Base-by-base conservation (phyloP, 2,797 vertebrate genomes). In the Natrix natrix region DNA sequence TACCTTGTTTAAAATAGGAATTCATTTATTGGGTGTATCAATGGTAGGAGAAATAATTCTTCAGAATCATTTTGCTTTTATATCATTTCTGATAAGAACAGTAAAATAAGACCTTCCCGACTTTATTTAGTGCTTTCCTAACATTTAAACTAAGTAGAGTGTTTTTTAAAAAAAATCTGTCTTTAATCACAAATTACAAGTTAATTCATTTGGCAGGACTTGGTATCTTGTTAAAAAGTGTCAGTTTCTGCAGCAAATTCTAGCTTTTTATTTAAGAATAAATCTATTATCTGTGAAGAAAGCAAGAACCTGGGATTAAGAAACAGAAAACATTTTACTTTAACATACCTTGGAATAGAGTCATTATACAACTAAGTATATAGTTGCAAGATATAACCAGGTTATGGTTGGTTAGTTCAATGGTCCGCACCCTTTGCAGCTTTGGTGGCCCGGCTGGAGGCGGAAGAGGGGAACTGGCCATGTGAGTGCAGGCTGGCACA, bases 1-100 rank as follows among this genome's bases (percentile, higher is more conserved):
- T 95, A 8, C 88, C 59, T 91, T 1, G 16, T 93, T 94, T 92
- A 55, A 90, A 93, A 43, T 24, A 48, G 88, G 17, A 93, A 2
- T 78, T 83, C 13, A 69, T 90, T 90, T 93, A 1, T 22, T 94
- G 8, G 89, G 83, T 86, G 90, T 66, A 89, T 88, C 86, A 20
- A 57, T 93, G 93, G 0, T 11, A 91, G 89, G 8, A 87, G 28
- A 93, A 89, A 91, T 91, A 91, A 0, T 86, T 94, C 1, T 28
- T 91, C 63, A 88, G 5, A 92, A 90, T 89, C 22, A 91, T 95
- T 95, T 95, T 90, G 52, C 32, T 4, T 4, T 74, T 94, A 66
- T 60, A 69, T 90, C 74, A 86, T 43, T 91, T 48, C 32, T 10
- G 90, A 52, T 57, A 60, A 86, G 52, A 91, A 89, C 52, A 86